phyloP scores from a whole-genome alignment of 2,797 vertebrate species.

The Falco rusticolus region DNA sequence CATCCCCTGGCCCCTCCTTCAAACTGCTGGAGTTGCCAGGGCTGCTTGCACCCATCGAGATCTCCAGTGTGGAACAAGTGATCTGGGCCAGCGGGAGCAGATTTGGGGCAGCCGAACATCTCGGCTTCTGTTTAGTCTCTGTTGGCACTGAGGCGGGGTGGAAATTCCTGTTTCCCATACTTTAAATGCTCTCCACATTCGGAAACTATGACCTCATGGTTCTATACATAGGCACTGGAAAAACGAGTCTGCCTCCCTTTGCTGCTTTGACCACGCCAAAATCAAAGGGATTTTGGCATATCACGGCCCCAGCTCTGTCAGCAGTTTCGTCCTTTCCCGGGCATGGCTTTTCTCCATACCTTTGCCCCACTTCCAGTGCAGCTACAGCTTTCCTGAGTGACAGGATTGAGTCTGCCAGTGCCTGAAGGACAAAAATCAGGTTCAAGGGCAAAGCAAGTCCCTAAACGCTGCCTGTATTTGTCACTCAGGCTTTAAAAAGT shows the following conservation, averaged over 20 bases:
- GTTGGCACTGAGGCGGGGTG: neutral
- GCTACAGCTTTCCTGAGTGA: neutral
- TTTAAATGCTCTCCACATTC: neutral
- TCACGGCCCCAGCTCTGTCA: neutral
- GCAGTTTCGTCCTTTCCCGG: neutral
- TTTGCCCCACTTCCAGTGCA: neutral
- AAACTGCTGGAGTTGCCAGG: neutral
- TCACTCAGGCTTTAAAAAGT: neutral
- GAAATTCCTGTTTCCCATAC: conserved; percentile 31
- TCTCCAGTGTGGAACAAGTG: neutral
- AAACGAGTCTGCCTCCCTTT: conserved; percentile 20
- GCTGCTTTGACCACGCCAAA: neutral
- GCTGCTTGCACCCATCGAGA: neutral
- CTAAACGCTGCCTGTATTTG: neutral
- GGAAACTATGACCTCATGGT: conserved; percentile 41
- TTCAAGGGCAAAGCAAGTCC: neutral
- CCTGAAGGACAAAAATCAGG: neutral
- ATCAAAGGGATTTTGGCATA: conserved; percentile 1
- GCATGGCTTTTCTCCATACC: neutral
- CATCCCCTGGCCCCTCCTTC: no score
- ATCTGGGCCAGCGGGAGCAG: neutral
- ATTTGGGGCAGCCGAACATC: neutral
- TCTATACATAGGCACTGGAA: conserved; percentile 36
- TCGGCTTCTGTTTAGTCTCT: neutral
- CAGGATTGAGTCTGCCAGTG: neutral